phyloP scores from a whole-genome alignment of 2,797 vertebrate genomes.

The Phaenicophaeus curvirostris region DNA sequence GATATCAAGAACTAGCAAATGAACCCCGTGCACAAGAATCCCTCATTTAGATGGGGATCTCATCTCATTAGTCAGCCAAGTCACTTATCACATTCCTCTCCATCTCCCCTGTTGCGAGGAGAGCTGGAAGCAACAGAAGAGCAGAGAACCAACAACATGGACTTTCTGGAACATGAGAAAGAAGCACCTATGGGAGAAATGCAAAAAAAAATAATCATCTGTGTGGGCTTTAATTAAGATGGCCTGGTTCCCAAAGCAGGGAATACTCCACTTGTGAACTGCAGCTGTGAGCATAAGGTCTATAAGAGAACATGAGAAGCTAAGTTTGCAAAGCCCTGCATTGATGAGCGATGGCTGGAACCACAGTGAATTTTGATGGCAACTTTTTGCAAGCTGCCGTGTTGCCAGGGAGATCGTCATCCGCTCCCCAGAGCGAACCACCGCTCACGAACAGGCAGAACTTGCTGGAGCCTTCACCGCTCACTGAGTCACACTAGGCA shows the following conservation, averaged over 20 bases:
- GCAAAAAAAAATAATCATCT: neutral
- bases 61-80: neutral
- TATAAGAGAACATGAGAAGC: neutral
- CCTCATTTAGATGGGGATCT: neutral
- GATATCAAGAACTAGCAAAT: neutral
- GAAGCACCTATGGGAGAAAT: conserved; percentile 2
- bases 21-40: neutral
- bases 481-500: neutral
- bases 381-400: neutral
- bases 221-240: conserved; percentile 2
- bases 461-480: neutral
- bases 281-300: neutral
- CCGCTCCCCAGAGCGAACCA: neutral
- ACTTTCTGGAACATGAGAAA: conserved; percentile 1
- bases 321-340: neutral
- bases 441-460: neutral
- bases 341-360: neutral
- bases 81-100: neutral
- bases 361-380: neutral
- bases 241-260: neutral
- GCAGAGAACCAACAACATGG: neutral
- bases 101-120: neutral
- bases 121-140: neutral
- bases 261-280: neutral
- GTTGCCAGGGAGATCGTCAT: neutral